These are phyloP conservation scores for Chrysolina oricalcia DNA, from an alignment of 2,888 invertebrate genomes.

Conservation along the genomic window DNA sequence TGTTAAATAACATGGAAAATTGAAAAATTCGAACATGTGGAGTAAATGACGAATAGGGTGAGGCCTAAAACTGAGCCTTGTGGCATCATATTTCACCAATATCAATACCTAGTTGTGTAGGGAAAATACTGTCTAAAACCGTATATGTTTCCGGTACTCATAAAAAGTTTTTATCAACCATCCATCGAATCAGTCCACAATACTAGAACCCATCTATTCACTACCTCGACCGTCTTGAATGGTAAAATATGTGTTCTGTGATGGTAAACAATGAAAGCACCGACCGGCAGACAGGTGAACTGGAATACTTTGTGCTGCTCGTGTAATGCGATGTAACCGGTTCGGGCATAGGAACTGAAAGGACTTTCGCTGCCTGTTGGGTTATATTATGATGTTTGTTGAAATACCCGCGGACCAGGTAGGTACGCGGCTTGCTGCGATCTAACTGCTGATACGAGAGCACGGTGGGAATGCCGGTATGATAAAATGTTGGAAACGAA, in stretches of 20 bases:
- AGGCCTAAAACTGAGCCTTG: no score
- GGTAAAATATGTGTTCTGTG: no score
- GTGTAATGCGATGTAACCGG: slow-evolving; percentile 47
- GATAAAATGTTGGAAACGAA: slow-evolving; percentile 20
- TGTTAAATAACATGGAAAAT: no score
- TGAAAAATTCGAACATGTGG: no score
- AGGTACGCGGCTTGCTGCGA: slow-evolving; percentile 18
- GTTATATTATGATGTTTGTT: slow-evolving; percentile 18
- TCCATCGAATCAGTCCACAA: neutral
- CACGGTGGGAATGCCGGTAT: slow-evolving; percentile 13
- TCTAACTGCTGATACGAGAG: slow-evolving; percentile 20
- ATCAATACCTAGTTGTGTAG: no score
- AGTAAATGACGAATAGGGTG: no score
- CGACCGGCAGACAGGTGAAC: slow-evolving; percentile 47
- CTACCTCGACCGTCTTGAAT: neutral
- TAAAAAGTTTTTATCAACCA: neutral
- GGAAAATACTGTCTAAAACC: no score
- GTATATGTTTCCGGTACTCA: no score
- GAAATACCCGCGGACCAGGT: slow-evolving; percentile 7
- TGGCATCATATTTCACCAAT: no score
- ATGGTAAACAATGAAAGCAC: slow-evolving; percentile 38
- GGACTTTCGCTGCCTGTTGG: slow-evolving; percentile 19
- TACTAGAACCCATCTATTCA: neutral
- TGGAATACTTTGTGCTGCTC: slow-evolving; percentile 37
- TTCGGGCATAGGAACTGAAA: slow-evolving; percentile 33